Base-by-base conservation (phyloP, 2,888 invertebrate species). In the Cryptus viduatorius region DNA sequence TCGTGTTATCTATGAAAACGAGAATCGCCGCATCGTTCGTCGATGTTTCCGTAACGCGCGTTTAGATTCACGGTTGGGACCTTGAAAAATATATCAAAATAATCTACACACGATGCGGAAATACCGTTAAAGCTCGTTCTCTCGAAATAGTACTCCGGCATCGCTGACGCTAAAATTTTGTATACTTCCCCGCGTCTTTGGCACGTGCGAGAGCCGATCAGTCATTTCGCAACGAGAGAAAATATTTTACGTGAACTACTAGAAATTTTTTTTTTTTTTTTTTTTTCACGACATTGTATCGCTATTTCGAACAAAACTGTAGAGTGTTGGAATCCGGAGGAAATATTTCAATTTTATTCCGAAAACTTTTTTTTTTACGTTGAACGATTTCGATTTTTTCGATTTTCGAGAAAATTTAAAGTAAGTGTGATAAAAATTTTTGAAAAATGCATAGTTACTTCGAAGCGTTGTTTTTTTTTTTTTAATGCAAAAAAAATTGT, bases 61-160 rank as follows among this genome's bases (percentile, higher is more conserved):
- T 68, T 56, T 29, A 29, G 48, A 78, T 68, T 67, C 44, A 68
- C 67, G 46, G 7, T 42, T 29, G 19, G 59, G 84, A 80, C 84
- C 84, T 81, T 81, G 77, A 78, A 78, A 78, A 78, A 42, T 42
- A 67, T 77, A 67, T 77, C 50, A 73, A 84, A 81, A 84, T 81
- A 80, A 84, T 68, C 67, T 65, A 67, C 42, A 42, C 56, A 77
- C 50, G 68, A 84, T 78, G 80, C 80, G 80, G 84, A 84, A 84
- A 81, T 78, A 81, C 77, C 79, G 72, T 72, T 80, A 76, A 53
- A 37, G 48, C 68, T 7, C n/a, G 19, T 42, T 53, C 56, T 75
- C 79, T 79, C 82, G 76, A 79, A 76, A 79, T 84, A 79, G 79
- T 82, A n/a, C 79, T 31, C 31, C 48, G 50, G 67, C 37, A 72